Base-by-base conservation (phyloP, 2,888 invertebrate genomes). In the Thymelicus acteon region DNA sequence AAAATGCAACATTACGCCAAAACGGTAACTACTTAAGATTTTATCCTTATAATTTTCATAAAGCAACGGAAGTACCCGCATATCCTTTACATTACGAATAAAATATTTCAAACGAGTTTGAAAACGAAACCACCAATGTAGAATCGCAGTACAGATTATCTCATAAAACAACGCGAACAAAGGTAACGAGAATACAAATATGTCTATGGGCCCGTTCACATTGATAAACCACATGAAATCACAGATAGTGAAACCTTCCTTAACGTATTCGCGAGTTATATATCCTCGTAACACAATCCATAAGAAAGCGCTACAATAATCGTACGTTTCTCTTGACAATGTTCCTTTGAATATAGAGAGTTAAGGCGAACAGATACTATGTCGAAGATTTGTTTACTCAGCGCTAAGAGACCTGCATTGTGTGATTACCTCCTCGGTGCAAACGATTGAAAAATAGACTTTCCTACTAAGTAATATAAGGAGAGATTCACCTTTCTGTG, bases 281-380 rank as follows among this genome's bases (percentile, higher is more conserved):
- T 88, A 89, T 89, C 90, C 91, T 91, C 85, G 90, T 88, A 91
- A 90, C 86, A 90, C 89, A 89, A 91, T 91, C 91, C 92, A 90
- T 89, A 90, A 90, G 90, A 89, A 84, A 91, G 85, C 85, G 80
- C 86, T 82, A 90, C 90, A 91, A 91, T 92, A 92, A 92, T 92
- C 91, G 90, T 92, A 92, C 87, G 87, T 92, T 90, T 90, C 89
- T 88, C 91, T 91, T 91, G 92, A 92, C 92, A 91, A 91, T 87
- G 90, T 91, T 91, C 88, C 91, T 91, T 91, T 91, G 89, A 91
- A 91, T 92, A 92, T 89, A 89, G 88, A 90, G 88, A 91, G 90
- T 91, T 91, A 91, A 89, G 85, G 88, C 87, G 84, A 87, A 88
- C 83, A 87, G 91, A 91, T 91, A 92, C 91, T 90, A 91, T 92